Conservation (phyloP, 2,888 invertebrate species). For the Myopa tessellatipennis region DNA sequence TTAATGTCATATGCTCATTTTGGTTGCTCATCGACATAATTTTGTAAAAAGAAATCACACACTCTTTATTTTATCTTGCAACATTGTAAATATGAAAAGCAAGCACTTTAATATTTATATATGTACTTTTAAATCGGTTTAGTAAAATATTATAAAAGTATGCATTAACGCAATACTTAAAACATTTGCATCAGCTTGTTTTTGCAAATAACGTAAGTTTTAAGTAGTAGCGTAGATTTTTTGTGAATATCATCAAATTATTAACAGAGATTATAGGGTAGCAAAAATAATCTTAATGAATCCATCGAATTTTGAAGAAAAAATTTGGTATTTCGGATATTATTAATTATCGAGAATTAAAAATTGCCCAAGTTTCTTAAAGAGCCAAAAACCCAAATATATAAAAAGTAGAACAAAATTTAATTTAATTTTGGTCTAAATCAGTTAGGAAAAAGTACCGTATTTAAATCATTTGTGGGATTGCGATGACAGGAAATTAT, state of each 20-base stretch:
- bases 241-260: conserved; percentile 37
- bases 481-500: no score
- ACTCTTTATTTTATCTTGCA: conserved; percentile 16
- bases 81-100: conserved; percentile 33
- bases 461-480: no score
- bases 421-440: no score
- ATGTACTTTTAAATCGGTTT: conserved; percentile 21
- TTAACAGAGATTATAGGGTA: conserved; percentile 52
- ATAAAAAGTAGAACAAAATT: not conserved
- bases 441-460: no score
- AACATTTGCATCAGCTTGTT: conserved; percentile 29
- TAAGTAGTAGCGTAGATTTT: conserved; percentile 40
- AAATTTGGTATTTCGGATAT: not conserved
- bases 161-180: conserved; percentile 23
- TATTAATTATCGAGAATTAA: not conserved
- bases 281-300: conserved; percentile 33
- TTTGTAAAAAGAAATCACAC: conserved; percentile 30
- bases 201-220: conserved; percentile 41
- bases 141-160: conserved; percentile 28
- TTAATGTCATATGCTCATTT: conserved; percentile 19
- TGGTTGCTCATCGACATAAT: conserved; percentile 25
- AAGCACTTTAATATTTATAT: conserved; percentile 27
- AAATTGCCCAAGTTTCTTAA: not conserved
- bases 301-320: conserved; percentile 1
- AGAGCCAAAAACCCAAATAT: not conserved